A percentile compares a stretch with the other conserved stretches of the same genome.
These are phyloP conservation scores for Halcyon malimbica DNA, from an alignment of 2,113 vertebrate species.

Conservation along the genomic window DNA sequence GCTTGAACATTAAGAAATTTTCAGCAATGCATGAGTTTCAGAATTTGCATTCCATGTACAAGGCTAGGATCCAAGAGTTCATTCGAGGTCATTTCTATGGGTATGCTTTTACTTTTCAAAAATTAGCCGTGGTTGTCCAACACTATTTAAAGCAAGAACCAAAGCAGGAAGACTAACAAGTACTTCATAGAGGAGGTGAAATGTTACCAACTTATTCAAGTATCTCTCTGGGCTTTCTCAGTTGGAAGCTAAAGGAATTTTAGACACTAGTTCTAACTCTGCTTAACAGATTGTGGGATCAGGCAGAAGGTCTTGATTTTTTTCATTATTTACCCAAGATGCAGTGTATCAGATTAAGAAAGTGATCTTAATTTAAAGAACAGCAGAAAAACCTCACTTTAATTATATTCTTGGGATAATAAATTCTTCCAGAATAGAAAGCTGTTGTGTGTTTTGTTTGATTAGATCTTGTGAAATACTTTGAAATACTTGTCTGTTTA, in stretches of 20 bases:
- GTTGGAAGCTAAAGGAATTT: background rate
- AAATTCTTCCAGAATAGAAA: background rate
- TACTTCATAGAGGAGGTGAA: background rate
- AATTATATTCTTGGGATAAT: background rate
- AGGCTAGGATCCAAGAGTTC: conserved; percentile 93
- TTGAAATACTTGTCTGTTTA: background rate
- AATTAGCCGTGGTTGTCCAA: background rate
- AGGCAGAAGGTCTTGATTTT: background rate
- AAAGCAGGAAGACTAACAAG: background rate
- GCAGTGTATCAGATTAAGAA: background rate
- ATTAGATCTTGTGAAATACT: background rate
- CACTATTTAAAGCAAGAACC: background rate
- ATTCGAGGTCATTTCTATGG: conserved; percentile 97
- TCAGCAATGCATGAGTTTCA: conserved; percentile 98
- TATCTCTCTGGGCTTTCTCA: conserved; percentile 1
- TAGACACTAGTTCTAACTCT: background rate
- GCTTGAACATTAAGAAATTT: conserved; percentile 96
- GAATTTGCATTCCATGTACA: conserved; percentile 94
- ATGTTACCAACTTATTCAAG: background rate
- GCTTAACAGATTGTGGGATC: background rate
- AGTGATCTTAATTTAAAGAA: background rate
- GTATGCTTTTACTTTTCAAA: conserved; percentile 76
- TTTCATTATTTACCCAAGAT: background rate
- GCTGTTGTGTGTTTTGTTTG: background rate
- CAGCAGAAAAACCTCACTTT: background rate